Evolutionary conservation across 2,888 invertebrate genomes (phyloP).

Genomic region (Hybos culiciformis): DNA sequence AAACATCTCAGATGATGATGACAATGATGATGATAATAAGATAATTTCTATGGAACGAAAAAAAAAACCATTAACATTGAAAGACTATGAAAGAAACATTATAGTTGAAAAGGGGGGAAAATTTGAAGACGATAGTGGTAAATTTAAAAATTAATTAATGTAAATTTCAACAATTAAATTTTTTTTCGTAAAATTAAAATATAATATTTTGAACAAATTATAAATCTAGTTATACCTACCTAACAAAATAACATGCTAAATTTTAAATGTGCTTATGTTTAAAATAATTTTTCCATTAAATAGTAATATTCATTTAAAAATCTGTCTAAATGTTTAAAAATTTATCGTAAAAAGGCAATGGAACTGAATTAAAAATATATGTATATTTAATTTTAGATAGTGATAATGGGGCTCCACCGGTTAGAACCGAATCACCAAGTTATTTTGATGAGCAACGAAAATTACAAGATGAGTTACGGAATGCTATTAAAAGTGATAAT

Average conservation of each 20-base stretch:
- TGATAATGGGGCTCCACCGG: constrained; percentile 16
- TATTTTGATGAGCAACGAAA: constrained; percentile 54
- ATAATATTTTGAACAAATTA: too few relatives aligned
- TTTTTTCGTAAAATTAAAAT: too few relatives aligned
- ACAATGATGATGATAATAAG: constrained; percentile 1
- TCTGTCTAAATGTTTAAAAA: too few relatives aligned
- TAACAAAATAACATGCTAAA: too few relatives aligned
- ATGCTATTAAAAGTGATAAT: constrained; percentile 33
- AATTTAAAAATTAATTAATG: not conserved
- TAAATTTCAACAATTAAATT: not conserved
- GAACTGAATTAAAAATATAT: too few relatives aligned
- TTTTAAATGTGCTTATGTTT: too few relatives aligned
- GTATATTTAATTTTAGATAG: not conserved
- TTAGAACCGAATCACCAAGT: constrained; percentile 35
- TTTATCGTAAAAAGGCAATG: too few relatives aligned
- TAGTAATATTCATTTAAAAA: too few relatives aligned
- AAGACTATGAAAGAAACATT: constrained; percentile 67
- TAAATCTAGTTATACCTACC: too few relatives aligned
- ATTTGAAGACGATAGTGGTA: constrained; percentile 31
- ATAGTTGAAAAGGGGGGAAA: constrained; percentile 54
- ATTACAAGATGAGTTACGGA: constrained; percentile 49
- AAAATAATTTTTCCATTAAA: too few relatives aligned
- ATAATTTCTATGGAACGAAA: constrained; percentile 20
- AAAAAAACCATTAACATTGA: constrained; percentile 49
- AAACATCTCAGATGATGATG: constrained; percentile 15